Conservation (phyloP, 2,888 invertebrate species). For the Pachydiplax longipennis region DNA sequence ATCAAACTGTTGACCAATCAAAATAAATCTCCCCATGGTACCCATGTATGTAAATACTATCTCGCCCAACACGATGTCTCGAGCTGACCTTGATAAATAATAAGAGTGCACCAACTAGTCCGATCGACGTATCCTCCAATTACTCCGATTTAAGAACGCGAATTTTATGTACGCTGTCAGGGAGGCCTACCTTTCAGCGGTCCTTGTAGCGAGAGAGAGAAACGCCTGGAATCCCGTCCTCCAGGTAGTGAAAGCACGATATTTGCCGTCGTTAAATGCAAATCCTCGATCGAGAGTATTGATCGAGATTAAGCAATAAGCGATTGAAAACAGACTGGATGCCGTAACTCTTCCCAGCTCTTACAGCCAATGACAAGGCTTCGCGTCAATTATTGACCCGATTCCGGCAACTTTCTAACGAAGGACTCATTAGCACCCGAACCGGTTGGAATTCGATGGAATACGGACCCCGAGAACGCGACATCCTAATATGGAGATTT, state of each 20-base stretch:
- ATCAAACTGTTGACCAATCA: neutral
- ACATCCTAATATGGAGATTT: neutral
- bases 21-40: neutral
- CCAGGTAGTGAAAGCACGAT: no score
- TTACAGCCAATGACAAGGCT: neutral
- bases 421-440: constrained; percentile 18
- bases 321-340: neutral
- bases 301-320: neutral
- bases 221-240: no score
- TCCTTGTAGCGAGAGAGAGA: no score
- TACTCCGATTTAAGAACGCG: no score
- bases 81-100: no score
- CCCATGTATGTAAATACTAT: neutral
- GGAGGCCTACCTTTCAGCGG: no score
- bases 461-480: neutral
- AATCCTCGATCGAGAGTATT: neutral
- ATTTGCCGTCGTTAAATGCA: no score
- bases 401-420: constrained; percentile 6
- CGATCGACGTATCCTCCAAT: no score
- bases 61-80: no score
- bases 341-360: neutral
- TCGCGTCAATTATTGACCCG: constrained; percentile 30
- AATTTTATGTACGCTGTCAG: no score
- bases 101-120: no score
- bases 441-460: constrained; percentile 4